Evolutionary conservation across 2,888 invertebrate genomes (phyloP).

Genomic region (Crematogaster levior): DNA sequence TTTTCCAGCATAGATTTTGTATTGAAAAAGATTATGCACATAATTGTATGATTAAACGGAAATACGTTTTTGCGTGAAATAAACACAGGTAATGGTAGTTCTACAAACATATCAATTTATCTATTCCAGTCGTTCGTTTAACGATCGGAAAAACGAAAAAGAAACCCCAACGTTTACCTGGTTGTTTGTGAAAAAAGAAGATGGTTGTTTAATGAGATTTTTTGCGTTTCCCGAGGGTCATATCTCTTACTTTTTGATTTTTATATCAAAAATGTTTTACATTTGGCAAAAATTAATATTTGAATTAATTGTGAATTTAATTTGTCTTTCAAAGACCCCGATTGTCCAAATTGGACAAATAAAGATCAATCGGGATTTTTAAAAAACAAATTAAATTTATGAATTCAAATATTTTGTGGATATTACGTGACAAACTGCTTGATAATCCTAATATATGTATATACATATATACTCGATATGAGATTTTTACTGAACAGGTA

Average conservation of each 20-base stretch:
- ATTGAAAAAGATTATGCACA: background rate
- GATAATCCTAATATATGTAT: background rate
- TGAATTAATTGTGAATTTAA: slow-evolving; percentile 30
- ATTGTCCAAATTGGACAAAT: background rate
- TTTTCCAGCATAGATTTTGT: background rate
- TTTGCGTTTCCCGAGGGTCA: background rate
- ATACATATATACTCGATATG: background rate
- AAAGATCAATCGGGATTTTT: too few relatives aligned
- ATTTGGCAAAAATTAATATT: slow-evolving; percentile 12
- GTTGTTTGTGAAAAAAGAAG: background rate
- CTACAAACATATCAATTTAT: slow-evolving; percentile 16
- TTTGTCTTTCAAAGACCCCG: background rate
- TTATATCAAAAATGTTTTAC: background rate
- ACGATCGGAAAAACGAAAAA: slow-evolving; percentile 17
- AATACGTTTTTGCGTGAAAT: background rate
- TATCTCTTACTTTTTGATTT: background rate
- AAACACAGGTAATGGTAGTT: background rate
- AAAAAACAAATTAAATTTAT: too few relatives aligned
- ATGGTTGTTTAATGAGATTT: slow-evolving; percentile 8
- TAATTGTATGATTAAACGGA: slow-evolving; percentile 1
- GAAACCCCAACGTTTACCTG: background rate
- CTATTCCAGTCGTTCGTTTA: slow-evolving; percentile 12
- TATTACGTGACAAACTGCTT: background rate
- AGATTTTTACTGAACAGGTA: slow-evolving; percentile 25
- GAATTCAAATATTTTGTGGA: too few relatives aligned